Evolutionary conservation across 1,140 invertebrate species (phyloP).

Genomic region (Ylistrum balloti): DNA sequence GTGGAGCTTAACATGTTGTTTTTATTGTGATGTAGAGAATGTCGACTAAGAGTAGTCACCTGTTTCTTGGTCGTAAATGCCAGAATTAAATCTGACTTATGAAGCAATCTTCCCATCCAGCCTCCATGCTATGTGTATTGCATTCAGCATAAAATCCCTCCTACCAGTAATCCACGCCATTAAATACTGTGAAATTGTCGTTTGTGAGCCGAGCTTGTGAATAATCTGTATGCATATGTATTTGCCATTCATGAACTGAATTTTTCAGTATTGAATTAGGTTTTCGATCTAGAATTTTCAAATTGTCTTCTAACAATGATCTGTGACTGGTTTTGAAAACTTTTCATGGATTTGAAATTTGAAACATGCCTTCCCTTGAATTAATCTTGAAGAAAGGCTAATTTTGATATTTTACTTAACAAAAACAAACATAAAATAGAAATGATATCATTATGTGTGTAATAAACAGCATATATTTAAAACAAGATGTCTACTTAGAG

Average conservation of each 20-base stretch:
- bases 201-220: neutral
- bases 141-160: neutral
- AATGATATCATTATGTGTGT: too few relatives aligned
- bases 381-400: neutral
- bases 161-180: neutral
- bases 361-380: too few relatives aligned
- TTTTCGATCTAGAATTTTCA: neutral
- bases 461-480: too few relatives aligned
- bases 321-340: too few relatives aligned
- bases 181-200: neutral
- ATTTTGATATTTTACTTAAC: too few relatives aligned
- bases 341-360: too few relatives aligned
- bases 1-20: neutral
- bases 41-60: neutral
- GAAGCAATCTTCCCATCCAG: neutral
- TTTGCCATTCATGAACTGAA: neutral
- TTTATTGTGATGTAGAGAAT: neutral
- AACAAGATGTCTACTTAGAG: too few relatives aligned
- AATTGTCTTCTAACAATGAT: neutral
- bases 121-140: neutral
- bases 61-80: neutral
- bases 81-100: slow-evolving; percentile 18
- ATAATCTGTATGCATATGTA: neutral
- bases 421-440: neutral
- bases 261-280: slow-evolving; percentile 1